These are phyloP conservation scores for Pectinophora gossypiella DNA, from an alignment of 1,140 invertebrate genomes.

Conservation along the genomic window DNA sequence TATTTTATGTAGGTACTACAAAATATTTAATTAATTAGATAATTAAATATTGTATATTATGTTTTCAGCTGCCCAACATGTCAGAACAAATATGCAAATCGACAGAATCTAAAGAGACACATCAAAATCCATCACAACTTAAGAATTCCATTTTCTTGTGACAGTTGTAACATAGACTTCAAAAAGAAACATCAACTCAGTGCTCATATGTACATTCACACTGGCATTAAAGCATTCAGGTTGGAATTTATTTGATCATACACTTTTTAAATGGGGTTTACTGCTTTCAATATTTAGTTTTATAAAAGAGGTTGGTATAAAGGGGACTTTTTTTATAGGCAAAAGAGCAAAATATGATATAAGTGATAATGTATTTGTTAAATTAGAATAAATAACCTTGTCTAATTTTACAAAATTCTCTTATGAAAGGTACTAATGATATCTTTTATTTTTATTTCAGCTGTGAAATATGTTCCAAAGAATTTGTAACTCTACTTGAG, in stretches of 20 bases:
- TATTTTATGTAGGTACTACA: too few relatives aligned
- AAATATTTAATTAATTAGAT: too few relatives aligned
- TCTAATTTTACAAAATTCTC: background rate
- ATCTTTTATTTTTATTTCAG: constrained; percentile 36
- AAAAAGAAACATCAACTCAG: constrained; percentile 60
- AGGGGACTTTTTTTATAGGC: too few relatives aligned
- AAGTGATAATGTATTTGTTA: too few relatives aligned
- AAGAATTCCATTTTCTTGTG: constrained; percentile 49
- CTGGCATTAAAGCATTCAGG: constrained; percentile 66
- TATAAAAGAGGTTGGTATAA: too few relatives aligned
- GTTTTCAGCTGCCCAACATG: constrained; percentile 56
- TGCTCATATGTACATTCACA: constrained; percentile 67
- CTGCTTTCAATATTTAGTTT: too few relatives aligned
- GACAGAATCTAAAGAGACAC: constrained; percentile 61
- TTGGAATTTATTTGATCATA: too few relatives aligned
- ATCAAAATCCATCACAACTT: constrained; percentile 51
- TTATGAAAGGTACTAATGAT: background rate
- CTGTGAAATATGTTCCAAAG: constrained; percentile 59
- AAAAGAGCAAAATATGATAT: too few relatives aligned
- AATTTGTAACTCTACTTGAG: constrained; percentile 52
- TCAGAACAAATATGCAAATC: constrained; percentile 49
- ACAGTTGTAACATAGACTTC: constrained; percentile 55
- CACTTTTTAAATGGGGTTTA: too few relatives aligned
- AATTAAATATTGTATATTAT: too few relatives aligned
- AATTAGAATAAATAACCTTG: too few relatives aligned